These are phyloP conservation scores for Phengaris arion DNA, from an alignment of 2,888 invertebrate genomes.

Conservation along the genomic window DNA sequence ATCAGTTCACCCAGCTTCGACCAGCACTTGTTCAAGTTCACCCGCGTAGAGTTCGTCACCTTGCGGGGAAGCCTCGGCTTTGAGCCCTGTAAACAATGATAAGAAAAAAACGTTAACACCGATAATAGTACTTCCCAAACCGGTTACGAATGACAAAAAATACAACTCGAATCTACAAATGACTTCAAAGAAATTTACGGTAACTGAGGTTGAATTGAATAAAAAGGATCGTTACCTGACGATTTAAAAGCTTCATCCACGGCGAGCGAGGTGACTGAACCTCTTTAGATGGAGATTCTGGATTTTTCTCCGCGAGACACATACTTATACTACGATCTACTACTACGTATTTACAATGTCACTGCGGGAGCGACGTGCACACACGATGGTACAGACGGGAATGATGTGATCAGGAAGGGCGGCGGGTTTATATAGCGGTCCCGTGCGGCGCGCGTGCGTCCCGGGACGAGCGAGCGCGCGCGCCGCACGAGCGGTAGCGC, in stretches of 20 bases:
- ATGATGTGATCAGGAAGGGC: conserved; percentile 74
- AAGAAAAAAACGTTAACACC: conserved; percentile 38
- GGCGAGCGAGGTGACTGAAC: conserved; percentile 74
- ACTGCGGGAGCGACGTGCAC: conserved; percentile 60
- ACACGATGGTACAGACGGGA: conserved; percentile 67
- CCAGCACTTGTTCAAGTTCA: conserved; percentile 84
- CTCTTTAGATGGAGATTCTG: conserved; percentile 68
- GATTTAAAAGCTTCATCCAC: conserved; percentile 77
- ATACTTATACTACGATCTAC: conserved; percentile 67
- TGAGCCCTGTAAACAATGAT: conserved; percentile 70
- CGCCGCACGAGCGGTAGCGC: conserved; percentile 71
- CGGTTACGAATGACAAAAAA: background rate
- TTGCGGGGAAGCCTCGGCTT: conserved; percentile 79
- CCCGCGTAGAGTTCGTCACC: conserved; percentile 77
- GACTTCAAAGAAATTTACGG: conserved; percentile 24
- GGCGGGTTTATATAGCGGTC: conserved; percentile 64
- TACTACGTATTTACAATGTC: conserved; percentile 70
- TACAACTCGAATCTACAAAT: background rate
- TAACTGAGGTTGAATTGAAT: conserved; percentile 27
- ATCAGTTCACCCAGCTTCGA: conserved; percentile 80
- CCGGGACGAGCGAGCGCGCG: conserved; percentile 53
- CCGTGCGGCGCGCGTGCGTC: conserved; percentile 49
- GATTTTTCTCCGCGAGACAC: conserved; percentile 77
- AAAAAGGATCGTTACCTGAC: conserved; percentile 70
- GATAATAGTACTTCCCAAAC: conserved; percentile 15